Conservation (phyloP, 35 echinoderm and acorn worm species). For the Chiridota heheva region DNA sequence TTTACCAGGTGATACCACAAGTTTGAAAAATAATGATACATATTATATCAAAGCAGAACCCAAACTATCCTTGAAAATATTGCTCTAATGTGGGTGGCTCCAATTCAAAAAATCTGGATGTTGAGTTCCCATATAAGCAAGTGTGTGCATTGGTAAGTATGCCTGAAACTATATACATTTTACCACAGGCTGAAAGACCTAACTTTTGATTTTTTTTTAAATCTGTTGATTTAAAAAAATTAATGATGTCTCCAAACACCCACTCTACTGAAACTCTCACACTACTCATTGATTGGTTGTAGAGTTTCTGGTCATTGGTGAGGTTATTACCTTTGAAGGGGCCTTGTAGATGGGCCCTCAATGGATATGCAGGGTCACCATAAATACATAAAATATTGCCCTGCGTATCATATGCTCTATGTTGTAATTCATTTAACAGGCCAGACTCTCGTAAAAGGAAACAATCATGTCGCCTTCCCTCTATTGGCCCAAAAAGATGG, state of each 20-base stretch:
- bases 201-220: background rate
- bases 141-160: background rate
- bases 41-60: too few relatives aligned
- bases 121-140: too few relatives aligned
- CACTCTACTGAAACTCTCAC: conserved; percentile 51
- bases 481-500: conserved; percentile 61
- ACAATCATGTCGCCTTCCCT: conserved; percentile 58
- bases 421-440: conserved; percentile 41
- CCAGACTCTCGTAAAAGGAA: conserved; percentile 51
- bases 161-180: conserved; percentile 16
- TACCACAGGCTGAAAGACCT: background rate
- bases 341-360: conserved; percentile 50
- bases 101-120: background rate
- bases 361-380: conserved; percentile 76
- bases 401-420: conserved; percentile 17
- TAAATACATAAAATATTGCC: conserved; percentile 66
- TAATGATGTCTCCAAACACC: conserved; percentile 58
- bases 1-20: too few relatives aligned
- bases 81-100: conserved; percentile 9
- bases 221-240: conserved; percentile 34
- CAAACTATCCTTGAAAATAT: background rate
- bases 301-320: conserved; percentile 39
- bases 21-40: too few relatives aligned
- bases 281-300: conserved; percentile 47
- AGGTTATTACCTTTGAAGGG: conserved; percentile 42